Conservation (phyloP, 2,113 vertebrate species). For the Apeltes quadracus region DNA sequence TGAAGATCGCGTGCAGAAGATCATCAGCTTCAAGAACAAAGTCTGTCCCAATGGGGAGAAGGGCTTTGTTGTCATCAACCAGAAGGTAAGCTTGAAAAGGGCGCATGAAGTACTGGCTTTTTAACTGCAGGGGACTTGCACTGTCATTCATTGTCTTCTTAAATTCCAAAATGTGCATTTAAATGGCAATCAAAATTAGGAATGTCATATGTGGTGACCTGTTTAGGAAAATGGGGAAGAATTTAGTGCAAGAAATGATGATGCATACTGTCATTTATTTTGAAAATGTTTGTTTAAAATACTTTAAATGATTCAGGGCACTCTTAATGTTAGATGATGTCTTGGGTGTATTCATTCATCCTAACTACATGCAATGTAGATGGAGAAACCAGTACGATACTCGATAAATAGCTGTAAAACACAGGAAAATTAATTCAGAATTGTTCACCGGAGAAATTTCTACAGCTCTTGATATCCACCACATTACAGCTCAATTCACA, state of each 20-base stretch:
- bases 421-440: too few relatives aligned
- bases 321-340: neutral
- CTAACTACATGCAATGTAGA: neutral
- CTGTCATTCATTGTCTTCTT: neutral
- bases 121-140: neutral
- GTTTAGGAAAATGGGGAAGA: neutral
- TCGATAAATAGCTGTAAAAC: too few relatives aligned
- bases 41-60: constrained; percentile 88
- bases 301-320: too few relatives aligned
- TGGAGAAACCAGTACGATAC: too few relatives aligned
- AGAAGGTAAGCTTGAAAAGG: constrained; percentile 85
- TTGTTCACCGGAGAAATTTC: neutral
- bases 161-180: neutral
- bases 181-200: neutral
- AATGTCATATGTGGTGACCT: neutral
- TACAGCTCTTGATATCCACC: neutral
- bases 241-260: neutral
- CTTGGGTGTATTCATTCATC: neutral
- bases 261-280: neutral
- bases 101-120: neutral
- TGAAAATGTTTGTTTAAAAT: neutral
- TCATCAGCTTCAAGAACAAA: constrained; percentile 89
- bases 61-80: constrained; percentile 95
- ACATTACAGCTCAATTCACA: neutral
- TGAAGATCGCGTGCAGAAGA: constrained; percentile 94